Evolutionary conservation across 2,888 invertebrate genomes (phyloP).

Genomic region (Plemyria rubiginata): DNA sequence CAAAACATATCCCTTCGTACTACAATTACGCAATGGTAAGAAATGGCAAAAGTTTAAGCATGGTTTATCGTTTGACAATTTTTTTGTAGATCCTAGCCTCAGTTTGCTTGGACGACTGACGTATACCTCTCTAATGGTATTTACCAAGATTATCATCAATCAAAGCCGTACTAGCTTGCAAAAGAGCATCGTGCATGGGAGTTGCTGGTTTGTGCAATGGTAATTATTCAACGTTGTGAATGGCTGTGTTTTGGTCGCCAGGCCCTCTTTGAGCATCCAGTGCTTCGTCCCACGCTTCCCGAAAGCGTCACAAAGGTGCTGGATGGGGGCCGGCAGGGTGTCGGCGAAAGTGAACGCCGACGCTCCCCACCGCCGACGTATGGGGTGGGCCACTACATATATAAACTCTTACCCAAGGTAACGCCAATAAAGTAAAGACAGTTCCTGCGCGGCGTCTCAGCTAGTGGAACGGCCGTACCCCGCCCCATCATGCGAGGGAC

Average conservation of each 20-base stretch:
- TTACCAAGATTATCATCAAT: background rate
- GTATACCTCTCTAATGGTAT: no score
- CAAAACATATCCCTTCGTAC: no score
- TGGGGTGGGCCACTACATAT: constrained; percentile 69
- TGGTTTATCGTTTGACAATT: no score
- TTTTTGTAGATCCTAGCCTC: no score
- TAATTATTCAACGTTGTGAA: background rate
- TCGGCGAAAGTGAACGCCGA: constrained; percentile 65
- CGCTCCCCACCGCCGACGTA: constrained; percentile 56
- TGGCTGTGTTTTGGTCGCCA: background rate
- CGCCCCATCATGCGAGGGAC: constrained; percentile 85
- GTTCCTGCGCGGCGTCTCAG: constrained; percentile 65
- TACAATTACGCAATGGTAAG: no score
- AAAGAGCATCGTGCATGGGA: background rate
- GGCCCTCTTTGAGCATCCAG: background rate
- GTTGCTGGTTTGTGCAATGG: background rate
- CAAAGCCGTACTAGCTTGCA: background rate
- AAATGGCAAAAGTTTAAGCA: no score
- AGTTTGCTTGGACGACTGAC: no score
- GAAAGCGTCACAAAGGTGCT: constrained; percentile 24
- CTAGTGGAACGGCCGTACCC: constrained; percentile 70
- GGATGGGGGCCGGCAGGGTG: constrained; percentile 49
- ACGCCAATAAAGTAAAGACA: constrained; percentile 70
- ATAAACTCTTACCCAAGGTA: constrained; percentile 65
- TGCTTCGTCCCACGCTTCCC: constrained; percentile 51